phyloP scores from a whole-genome alignment of 2,797 vertebrate genomes.

The Sebastes itinus region DNA sequence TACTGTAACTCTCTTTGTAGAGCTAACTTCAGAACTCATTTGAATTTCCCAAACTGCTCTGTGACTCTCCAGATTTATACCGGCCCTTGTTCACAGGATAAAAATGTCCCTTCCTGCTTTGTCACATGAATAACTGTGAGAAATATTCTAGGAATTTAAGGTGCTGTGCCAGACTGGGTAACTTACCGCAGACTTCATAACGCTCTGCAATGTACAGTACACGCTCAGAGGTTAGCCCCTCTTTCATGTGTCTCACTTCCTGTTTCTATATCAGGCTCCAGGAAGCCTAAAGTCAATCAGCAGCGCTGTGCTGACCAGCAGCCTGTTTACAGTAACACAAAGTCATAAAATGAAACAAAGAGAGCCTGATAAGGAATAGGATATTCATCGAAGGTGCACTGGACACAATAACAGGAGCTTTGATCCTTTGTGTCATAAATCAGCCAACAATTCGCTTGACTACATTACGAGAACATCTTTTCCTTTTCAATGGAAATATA shows the following conservation, averaged over 20 bases:
- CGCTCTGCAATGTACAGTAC: background rate
- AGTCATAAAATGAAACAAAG: conserved; percentile 27
- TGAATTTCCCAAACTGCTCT: background rate
- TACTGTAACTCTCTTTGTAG: background rate
- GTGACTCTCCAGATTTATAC: background rate
- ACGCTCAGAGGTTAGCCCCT: background rate
- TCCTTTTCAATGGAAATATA: background rate
- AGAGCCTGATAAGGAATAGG: background rate
- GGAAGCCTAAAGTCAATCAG: conserved; percentile 36
- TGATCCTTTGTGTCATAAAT: conserved; percentile 41
- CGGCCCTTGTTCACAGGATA: background rate
- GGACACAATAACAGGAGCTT: conserved; percentile 28
- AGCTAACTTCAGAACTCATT: background rate
- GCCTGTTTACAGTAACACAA: conserved; percentile 27
- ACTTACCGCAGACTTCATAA: background rate
- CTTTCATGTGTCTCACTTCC: conserved; percentile 40
- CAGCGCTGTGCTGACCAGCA: background rate
- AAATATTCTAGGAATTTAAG: conserved; percentile 39
- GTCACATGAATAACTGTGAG: conserved; percentile 2
- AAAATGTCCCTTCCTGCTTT: conserved; percentile 6
- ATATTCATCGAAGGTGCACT: background rate
- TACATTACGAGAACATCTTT: background rate
- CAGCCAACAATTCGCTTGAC: background rate
- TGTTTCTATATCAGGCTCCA: conserved; percentile 38
- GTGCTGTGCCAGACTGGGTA: background rate